These are phyloP conservation scores for Sinocyclocheilus anophthalmus DNA, from an alignment of 2,113 vertebrate species.

Conservation along the genomic window DNA sequence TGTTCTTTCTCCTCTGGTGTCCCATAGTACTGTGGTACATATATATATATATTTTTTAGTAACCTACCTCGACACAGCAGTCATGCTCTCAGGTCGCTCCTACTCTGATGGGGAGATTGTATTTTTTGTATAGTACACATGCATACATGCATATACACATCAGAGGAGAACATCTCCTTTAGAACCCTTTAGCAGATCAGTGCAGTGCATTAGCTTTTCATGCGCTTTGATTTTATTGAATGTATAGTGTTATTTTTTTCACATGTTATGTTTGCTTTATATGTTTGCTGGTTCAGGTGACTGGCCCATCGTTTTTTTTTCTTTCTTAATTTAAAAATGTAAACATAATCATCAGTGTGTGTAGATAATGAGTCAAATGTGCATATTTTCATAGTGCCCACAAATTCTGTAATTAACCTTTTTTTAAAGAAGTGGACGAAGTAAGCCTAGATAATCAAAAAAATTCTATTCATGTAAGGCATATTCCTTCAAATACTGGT, in stretches of 20 bases:
- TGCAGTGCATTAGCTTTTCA: not conserved
- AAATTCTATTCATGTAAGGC: not conserved
- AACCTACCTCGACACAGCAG: slow-evolving; percentile 75
- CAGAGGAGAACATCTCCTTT: slow-evolving; percentile 36
- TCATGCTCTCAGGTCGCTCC: slow-evolving; percentile 68
- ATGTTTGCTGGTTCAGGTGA: not conserved
- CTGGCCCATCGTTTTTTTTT: not conserved
- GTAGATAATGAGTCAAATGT: slow-evolving; percentile 1
- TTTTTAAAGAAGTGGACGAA: slow-evolving; percentile 15
- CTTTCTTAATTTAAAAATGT: not conserved
- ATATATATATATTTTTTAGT: slow-evolving; percentile 44
- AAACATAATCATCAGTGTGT: not conserved
- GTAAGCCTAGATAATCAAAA: slow-evolving; percentile 39
- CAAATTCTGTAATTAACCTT: not conserved
- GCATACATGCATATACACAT: slow-evolving; percentile 15
- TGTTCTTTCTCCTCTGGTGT: slow-evolving; percentile 21
- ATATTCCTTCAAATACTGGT: not conserved
- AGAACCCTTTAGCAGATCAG: slow-evolving; percentile 23
- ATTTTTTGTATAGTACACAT: slow-evolving; percentile 36
- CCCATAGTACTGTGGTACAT: slow-evolving; percentile 61
- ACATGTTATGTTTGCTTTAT: not conserved
- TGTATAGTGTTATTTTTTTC: slow-evolving; percentile 15
- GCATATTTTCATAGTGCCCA: slow-evolving; percentile 15
- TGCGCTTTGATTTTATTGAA: slow-evolving; percentile 31
- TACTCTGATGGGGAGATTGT: slow-evolving; percentile 20